Conservation (phyloP, 2,888 invertebrate species). For the Ornithoptera priamus region DNA sequence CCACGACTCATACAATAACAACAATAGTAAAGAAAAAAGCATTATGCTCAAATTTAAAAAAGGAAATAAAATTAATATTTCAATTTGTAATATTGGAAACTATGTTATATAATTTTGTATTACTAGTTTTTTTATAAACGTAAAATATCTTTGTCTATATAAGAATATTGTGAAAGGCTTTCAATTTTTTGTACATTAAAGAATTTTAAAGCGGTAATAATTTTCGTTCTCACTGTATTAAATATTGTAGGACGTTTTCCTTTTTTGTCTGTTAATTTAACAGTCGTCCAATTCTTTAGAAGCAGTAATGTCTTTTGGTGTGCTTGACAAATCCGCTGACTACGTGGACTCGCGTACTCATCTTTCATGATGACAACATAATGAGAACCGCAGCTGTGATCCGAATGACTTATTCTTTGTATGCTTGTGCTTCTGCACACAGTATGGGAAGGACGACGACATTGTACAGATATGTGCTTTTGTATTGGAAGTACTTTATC, state of each 20-base stretch:
- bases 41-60: too few relatives aligned
- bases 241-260: constrained; percentile 25
- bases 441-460: constrained; percentile 34
- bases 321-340: constrained; percentile 44
- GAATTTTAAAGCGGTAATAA: constrained; percentile 39
- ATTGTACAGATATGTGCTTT: constrained; percentile 46
- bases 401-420: constrained; percentile 33
- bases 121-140: constrained; percentile 35
- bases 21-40: too few relatives aligned
- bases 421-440: constrained; percentile 47
- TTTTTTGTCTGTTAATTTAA: constrained; percentile 27
- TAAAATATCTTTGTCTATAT: constrained; percentile 38
- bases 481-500: constrained; percentile 37
- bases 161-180: constrained; percentile 42
- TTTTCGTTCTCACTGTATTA: constrained; percentile 37
- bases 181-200: constrained; percentile 56
- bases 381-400: constrained; percentile 41
- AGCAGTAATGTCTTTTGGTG: constrained; percentile 46
- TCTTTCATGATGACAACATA: constrained; percentile 38
- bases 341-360: constrained; percentile 40
- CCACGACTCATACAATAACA: too few relatives aligned
- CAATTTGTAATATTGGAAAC: too few relatives aligned
- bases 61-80: too few relatives aligned
- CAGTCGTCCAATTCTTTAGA: constrained; percentile 44
- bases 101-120: background rate